phyloP scores from a whole-genome alignment of 2,888 invertebrate genomes.

The Tortrix viridana region DNA sequence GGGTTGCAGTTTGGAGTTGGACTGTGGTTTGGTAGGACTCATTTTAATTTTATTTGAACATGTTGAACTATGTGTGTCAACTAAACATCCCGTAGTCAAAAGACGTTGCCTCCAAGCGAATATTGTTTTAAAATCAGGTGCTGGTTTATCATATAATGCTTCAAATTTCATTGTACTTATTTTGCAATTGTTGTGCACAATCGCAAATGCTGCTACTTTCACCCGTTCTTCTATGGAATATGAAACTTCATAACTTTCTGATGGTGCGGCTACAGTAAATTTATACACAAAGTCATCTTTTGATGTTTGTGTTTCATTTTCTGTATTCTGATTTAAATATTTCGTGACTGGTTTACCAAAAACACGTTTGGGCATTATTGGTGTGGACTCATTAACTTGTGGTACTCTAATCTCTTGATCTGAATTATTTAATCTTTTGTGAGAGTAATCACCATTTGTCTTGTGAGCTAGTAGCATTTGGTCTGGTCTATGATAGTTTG shows the following conservation, averaged over 20 bases:
- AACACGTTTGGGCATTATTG: conserved; percentile 60
- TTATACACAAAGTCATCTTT: conserved; percentile 72
- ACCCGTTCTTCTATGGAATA: conserved; percentile 75
- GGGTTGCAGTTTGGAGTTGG: conserved; percentile 47
- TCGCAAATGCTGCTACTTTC: conserved; percentile 72
- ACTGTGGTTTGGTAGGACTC: conserved; percentile 40
- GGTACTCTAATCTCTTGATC: conserved; percentile 68
- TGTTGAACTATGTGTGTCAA: conserved; percentile 60
- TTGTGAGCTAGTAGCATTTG: conserved; percentile 53
- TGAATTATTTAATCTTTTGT: conserved; percentile 63
- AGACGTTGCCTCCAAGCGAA: conserved; percentile 76
- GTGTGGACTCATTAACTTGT: conserved; percentile 68
- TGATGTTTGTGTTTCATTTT: conserved; percentile 75
- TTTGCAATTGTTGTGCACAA: conserved; percentile 76
- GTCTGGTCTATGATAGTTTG: conserved; percentile 53
- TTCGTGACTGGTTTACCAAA: conserved; percentile 55
- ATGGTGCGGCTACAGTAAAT: conserved; percentile 63
- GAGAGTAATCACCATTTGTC: conserved; percentile 52
- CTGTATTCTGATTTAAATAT: conserved; percentile 70
- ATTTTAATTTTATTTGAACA: conserved; percentile 21
- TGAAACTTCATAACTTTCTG: conserved; percentile 65
- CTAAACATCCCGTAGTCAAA: conserved; percentile 70
- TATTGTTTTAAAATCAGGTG: conserved; percentile 79
- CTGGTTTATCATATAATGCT: conserved; percentile 69
- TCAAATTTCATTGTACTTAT: conserved; percentile 74